Base-by-base conservation (phyloP, 2,888 invertebrate genomes). In the Theodoxus fluviatilis region DNA sequence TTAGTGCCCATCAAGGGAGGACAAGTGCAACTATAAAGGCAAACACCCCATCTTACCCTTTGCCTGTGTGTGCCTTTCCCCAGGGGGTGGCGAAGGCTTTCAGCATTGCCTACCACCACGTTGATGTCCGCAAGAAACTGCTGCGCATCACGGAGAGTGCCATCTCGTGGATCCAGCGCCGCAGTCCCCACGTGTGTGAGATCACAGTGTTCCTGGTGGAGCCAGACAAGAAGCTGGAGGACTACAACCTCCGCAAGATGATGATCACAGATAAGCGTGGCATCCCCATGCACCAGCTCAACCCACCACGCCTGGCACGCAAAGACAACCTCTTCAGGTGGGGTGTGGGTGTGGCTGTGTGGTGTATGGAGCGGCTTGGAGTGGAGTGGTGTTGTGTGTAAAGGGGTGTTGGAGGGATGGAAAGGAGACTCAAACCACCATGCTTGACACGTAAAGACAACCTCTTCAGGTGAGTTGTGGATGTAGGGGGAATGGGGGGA, bases 251-350 rank as follows among this genome's bases (percentile, higher is more conserved):
- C 67, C 71, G 86, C 2, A 83, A 83, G 63, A 85, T 87, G 83
- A 81, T 86, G 80, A 76, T 73, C 55, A 84, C 84, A 0, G 82
- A 83, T 57, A 77, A 79, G 52, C 80, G 80, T 70, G 85, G 84
- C 6, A 76, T 76, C 18, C 81, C 83, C 0, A 74, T 76, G 38
- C 77, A 77, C 40, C 71, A 80, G 22, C 73, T 76, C 35, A 81
- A 80, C 59, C 84, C 85, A 0, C 43, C 71, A 31, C 70, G 82
- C 43, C 78, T 87, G 31, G 84, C 85, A 74, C 79, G 86, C 61
- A 84, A 84, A 68, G 86, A 86, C 69, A 87, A 86, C 66, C 75
- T 87, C 18, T 87, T 87, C 74, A 84, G 85, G 86, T 86, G 67
- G n/a, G n/a, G n/a, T n/a, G n/a, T n/a, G n/a, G n/a, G n/a, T n/a